Percentiles rank a stretch among this genome's conserved stretches.
phyloP scores from a whole-genome alignment of 2,888 invertebrate species.

The Rhabditoides inermis region DNA sequence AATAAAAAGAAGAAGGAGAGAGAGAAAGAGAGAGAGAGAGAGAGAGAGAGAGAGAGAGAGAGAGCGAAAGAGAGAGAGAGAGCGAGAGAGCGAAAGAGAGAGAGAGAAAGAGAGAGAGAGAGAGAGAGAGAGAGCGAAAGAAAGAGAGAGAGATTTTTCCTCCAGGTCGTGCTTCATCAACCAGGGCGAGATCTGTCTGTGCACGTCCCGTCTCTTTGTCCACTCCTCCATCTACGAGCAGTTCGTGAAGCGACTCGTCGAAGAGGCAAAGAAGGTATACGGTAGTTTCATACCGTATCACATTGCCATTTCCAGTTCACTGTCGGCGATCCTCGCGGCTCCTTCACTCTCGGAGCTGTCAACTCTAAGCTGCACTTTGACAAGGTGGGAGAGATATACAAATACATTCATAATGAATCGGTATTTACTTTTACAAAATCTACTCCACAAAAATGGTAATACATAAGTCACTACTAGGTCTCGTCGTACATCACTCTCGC shows the following conservation, averaged over 20 bases:
- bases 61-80: no score
- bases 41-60: no score
- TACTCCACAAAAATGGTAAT: no score
- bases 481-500: slow-evolving; percentile 51
- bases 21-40: no score
- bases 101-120: no score
- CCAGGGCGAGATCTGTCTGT: slow-evolving; percentile 61
- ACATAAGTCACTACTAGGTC: slow-evolving; percentile 19
- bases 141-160: not conserved
- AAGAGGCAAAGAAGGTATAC: slow-evolving; percentile 34
- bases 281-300: no score
- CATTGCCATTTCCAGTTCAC: slow-evolving; percentile 25
- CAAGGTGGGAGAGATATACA: slow-evolving; percentile 52
- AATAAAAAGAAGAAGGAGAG: no score
- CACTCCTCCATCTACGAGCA: slow-evolving; percentile 55
- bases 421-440: not conserved
- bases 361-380: slow-evolving; percentile 56
- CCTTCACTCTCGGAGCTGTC: slow-evolving; percentile 55
- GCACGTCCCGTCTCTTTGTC: slow-evolving; percentile 59
- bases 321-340: slow-evolving; percentile 33
- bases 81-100: no score
- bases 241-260: slow-evolving; percentile 54
- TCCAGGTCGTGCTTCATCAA: slow-evolving; percentile 58
- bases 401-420: not conserved
- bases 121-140: no score